Evolutionary conservation across 2,888 invertebrate species (phyloP), one percentile per base, ranked within the genome.

Genomic region (Hydroisotoma schaefferi): DNA sequence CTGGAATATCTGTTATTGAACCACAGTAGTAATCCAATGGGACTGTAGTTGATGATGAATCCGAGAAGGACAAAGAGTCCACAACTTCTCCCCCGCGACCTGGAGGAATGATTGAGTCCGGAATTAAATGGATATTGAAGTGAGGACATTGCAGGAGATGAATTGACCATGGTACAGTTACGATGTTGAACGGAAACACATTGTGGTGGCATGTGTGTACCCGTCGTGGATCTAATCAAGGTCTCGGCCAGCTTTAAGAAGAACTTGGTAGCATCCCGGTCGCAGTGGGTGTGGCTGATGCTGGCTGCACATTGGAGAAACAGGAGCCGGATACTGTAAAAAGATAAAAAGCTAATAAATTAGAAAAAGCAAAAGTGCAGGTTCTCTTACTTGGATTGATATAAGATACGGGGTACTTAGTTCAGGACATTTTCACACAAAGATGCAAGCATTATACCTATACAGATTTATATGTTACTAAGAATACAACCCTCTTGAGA

Each of bases 221-320:
- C 22, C 44, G 38, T 33, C 22, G 47, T 55, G 27, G 58, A 56
- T 18, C 61, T 23, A 8, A 63, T 55, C 5, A 67, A 51, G 29
- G 63, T 67, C 55, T 67, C 67, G 8, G 63, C 67, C 59, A 67
- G 61, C 57, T 59, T 61, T 52, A 61, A 46, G 12, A 59, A 40
- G 29, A 67, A 61, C 20, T 33, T 55, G 2, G 63, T 49, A 4
- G 63, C 67, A 8, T 59, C 57, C 2, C 20, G 27, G 47, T 47
- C 43, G 28, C 67, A 67, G 15, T 61, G 55, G 15, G 38, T 48
- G 20, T 57, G 56, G 2, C 63, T 55, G 18, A 49, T 47, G 33
- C 55, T 55, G 20, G 59, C 47, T 12, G 63, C 63, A 38, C 67
- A 67, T 23, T 56, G 44, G 18, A 63, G 37, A 28, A 63, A 67